A percentile compares a stretch with the other conserved stretches of the same genome.
phyloP scores from a whole-genome alignment of 2,113 vertebrate species.

The Charadrius vociferus region DNA sequence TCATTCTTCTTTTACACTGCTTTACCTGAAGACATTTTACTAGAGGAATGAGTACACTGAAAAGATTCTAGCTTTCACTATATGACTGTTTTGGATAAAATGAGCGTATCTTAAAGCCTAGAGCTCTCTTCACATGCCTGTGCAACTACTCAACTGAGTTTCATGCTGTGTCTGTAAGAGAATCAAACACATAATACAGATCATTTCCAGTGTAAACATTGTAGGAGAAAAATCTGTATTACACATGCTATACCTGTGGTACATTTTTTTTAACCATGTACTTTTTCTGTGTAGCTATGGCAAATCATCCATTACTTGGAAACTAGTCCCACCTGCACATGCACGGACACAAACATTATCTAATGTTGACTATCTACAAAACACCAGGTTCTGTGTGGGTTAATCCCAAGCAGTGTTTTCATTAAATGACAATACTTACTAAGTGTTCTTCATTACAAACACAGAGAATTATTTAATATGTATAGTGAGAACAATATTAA shows the following conservation, averaged over 20 bases:
- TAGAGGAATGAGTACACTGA: not conserved
- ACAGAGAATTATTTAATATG: not conserved
- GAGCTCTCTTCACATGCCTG: not conserved
- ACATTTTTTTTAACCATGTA: not conserved
- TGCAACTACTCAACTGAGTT: not conserved
- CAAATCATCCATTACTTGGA: not conserved
- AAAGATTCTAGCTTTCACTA: not conserved
- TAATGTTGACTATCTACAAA: not conserved
- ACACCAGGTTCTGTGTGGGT: not conserved
- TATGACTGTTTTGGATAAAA: not conserved
- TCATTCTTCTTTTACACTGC: not conserved
- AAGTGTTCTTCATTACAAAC: not conserved
- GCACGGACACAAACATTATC: not conserved
- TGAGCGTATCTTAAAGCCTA: not conserved
- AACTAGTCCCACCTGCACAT: not conserved
- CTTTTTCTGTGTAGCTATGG: not conserved
- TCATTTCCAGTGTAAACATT: not conserved
- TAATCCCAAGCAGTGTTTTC: not conserved
- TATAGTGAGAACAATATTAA: not conserved
- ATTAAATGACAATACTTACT: not conserved
- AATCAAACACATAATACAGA: not conserved
- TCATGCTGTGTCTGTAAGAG: not conserved
- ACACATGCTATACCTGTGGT: not conserved
- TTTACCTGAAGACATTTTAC: not conserved
- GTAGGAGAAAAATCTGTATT: not conserved